A percentile compares a stretch with the other conserved stretches of the same genome.
Conservation (phyloP, 2,113 vertebrate genomes). For the Oreochromis spilurus region DNA sequence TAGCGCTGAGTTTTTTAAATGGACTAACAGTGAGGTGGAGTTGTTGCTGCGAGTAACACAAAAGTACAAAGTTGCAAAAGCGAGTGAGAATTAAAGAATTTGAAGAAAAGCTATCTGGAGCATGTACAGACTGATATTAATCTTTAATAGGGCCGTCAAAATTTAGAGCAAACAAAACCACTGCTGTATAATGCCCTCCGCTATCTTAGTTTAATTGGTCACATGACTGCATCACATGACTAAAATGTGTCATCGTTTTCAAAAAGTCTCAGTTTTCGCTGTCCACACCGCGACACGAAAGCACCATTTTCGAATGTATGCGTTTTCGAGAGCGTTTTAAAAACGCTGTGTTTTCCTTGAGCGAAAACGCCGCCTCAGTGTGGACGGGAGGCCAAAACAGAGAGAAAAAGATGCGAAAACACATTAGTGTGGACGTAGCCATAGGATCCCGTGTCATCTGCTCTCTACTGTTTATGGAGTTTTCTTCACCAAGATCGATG, state of each 20-base stretch:
- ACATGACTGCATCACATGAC: neutral
- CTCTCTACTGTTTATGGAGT: neutral
- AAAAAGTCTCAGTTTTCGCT: neutral
- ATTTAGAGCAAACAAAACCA: neutral
- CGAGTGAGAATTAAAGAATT: neutral
- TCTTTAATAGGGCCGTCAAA: neutral
- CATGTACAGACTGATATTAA: neutral
- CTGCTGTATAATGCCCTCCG: fast-evolving
- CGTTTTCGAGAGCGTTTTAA: neutral
- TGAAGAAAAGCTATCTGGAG: neutral
- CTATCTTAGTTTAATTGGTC: neutral
- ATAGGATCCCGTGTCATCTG: neutral
- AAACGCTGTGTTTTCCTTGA: neutral
- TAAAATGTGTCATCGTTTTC: neutral
- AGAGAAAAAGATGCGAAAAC: neutral
- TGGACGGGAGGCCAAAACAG: neutral
- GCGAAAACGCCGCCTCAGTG: fast-evolving
- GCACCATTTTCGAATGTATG: neutral
- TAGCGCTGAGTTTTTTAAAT: neutral
- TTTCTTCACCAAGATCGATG: neutral
- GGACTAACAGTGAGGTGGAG: neutral
- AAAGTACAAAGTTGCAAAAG: neutral
- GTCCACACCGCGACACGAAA: fast-evolving
- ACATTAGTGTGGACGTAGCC: neutral
- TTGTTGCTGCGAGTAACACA: fast-evolving